Conservation (phyloP, 2,113 vertebrate species). For the Turdus rufiventris region DNA sequence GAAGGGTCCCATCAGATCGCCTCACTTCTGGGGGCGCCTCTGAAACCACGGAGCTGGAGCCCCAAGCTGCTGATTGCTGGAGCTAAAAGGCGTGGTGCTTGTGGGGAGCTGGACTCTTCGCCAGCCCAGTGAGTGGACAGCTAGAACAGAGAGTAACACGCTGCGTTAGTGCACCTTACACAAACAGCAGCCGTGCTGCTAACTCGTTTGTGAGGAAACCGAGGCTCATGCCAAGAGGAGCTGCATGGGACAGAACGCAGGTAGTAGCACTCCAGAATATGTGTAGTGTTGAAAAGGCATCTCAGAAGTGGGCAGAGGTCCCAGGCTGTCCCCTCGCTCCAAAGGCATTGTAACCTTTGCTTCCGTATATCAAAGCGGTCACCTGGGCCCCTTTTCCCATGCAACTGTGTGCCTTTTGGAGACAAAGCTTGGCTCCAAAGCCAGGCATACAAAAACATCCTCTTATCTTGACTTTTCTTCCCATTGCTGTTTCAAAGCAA, state of each 20-base stretch:
- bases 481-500: conserved; percentile 45
- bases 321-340: not conserved
- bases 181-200: not conserved
- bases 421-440: not conserved
- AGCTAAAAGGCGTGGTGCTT: not conserved
- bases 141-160: not conserved
- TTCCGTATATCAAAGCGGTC: not conserved
- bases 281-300: not conserved
- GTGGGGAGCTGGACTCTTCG: not conserved
- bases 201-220: not conserved
- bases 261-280: not conserved
- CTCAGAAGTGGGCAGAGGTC: not conserved
- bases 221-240: not conserved
- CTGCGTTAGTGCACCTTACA: not conserved
- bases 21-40: not conserved
- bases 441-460: not conserved
- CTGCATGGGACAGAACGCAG: not conserved
- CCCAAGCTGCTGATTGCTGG: not conserved
- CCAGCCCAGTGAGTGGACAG: not conserved
- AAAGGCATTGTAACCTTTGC: not conserved
- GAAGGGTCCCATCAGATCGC: not conserved
- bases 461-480: conserved; percentile 38
- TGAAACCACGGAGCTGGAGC: not conserved
- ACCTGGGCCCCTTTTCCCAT: not conserved
- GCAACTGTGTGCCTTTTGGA: not conserved